These are phyloP conservation scores for Geococcyx californianus DNA, from an alignment of 2,113 vertebrate genomes.

Conservation along the genomic window DNA sequence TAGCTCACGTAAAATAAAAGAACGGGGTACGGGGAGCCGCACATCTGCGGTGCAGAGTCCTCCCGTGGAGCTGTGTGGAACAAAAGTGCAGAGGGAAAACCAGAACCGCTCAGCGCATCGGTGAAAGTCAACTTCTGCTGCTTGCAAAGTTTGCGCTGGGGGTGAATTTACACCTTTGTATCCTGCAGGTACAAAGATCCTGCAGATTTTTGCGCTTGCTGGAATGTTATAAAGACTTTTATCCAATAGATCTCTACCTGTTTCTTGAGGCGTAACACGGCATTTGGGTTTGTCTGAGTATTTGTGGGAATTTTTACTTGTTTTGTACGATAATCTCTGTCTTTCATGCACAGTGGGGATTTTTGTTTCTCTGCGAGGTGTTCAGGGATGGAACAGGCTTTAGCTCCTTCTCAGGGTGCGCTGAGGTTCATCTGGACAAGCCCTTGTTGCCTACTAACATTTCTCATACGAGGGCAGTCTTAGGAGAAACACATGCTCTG, in stretches of 20 bases:
- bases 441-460: background rate
- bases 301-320: background rate
- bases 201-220: background rate
- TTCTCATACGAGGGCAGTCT: background rate
- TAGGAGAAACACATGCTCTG: rapidly evolving
- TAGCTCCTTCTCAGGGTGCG: background rate
- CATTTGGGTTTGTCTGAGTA: background rate
- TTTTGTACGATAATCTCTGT: background rate
- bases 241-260: background rate
- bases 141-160: background rate
- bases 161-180: background rate
- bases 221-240: background rate
- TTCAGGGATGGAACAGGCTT: background rate
- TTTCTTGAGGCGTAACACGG: rapidly evolving
- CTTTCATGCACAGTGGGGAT: background rate
- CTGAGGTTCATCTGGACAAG: background rate
- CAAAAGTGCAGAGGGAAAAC: background rate
- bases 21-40: background rate
- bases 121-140: background rate
- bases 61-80: background rate
- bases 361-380: background rate
- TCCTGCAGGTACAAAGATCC: too few species aligned
- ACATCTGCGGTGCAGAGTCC: background rate
- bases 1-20: background rate
- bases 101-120: background rate